Evolutionary conservation across 1,140 invertebrate species (phyloP), one percentile per base, ranked within the genome.

Genomic region (Acromyrmex echinatior): DNA sequence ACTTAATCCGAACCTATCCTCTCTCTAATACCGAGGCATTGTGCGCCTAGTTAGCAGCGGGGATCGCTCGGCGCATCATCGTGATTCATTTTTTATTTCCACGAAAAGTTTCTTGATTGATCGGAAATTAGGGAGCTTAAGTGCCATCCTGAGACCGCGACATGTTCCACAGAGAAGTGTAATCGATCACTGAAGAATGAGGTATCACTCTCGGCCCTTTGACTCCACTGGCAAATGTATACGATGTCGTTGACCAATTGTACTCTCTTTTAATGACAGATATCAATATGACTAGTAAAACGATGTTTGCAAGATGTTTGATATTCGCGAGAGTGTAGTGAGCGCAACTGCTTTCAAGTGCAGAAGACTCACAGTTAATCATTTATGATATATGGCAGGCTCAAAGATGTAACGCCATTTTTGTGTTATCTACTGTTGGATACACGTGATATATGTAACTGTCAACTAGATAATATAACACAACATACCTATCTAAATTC

Each of bases 61-160:
- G 92, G 12, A 74, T 93, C 94, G 92, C 92, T 93, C 93, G 93
- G 86, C 89, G 90, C 78, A 87, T 82, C 80, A 74, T 89, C 87
- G 89, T 92, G 91, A 93, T 93, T 94, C 91, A 93, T 94, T 93
- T 92, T 92, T 87, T 86, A 90, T 88, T 93, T 94, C 90, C 90
- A 91, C 88, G 91, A 93, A 91, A 92, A 93, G 92, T 93, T 93
- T 89, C 90, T 94, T 94, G 94, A 95, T 94, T 94, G 94, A 95
- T 95, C 94, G 93, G 91, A 94, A 95, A 95, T 95, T 95, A 94
- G 94, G 82, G 93, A 93, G 92, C 89, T 87, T 95, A 95, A 95
- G 94, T 94, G 91, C 92, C 94, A 89, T 91, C 92, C 92, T 90
- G 90, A 70, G 93, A 93, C 91, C 86, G 93, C 91, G 93, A 94